Conservation (phyloP, 2,888 invertebrate genomes). For the Sclerodermus sp. region DNA sequence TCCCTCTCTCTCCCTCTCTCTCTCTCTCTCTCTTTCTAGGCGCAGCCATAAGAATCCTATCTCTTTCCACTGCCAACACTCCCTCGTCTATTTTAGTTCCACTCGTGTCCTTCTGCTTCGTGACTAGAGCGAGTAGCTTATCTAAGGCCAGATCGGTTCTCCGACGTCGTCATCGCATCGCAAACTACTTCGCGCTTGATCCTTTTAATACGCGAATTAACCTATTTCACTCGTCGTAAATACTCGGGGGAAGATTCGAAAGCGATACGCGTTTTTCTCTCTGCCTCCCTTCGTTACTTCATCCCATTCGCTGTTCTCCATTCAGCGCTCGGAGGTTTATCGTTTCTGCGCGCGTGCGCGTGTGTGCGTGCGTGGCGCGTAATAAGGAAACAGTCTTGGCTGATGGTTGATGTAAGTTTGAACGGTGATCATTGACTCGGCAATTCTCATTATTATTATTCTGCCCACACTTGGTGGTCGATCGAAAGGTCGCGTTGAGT, state of each 20-base stretch:
- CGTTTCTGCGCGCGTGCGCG: too few relatives aligned
- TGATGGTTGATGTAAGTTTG: too few relatives aligned
- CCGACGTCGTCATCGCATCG: neutral
- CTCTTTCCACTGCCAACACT: too few relatives aligned
- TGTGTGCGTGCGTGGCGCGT: neutral
- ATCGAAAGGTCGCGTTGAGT: constrained; percentile 15
- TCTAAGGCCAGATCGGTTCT: neutral
- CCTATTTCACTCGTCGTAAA: too few relatives aligned
- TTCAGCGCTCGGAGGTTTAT: too few relatives aligned
- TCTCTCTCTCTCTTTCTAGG: neutral
- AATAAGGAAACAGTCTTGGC: too few relatives aligned
- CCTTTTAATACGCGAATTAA: neutral
- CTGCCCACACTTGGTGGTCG: neutral
- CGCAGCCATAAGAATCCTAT: too few relatives aligned
- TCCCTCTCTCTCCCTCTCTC: neutral
- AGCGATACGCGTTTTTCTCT: too few relatives aligned
- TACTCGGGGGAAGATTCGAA: too few relatives aligned
- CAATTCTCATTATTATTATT: neutral
- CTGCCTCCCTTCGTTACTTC: too few relatives aligned
- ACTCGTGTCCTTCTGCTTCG: neutral
- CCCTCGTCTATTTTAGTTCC: neutral
- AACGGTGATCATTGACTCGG: too few relatives aligned
- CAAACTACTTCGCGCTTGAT: neutral
- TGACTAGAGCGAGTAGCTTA: neutral
- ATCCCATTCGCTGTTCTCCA: too few relatives aligned